These are phyloP conservation scores for Megaustenia siamemsis DNA, from an alignment of 2,888 invertebrate species.

Conservation along the genomic window DNA sequence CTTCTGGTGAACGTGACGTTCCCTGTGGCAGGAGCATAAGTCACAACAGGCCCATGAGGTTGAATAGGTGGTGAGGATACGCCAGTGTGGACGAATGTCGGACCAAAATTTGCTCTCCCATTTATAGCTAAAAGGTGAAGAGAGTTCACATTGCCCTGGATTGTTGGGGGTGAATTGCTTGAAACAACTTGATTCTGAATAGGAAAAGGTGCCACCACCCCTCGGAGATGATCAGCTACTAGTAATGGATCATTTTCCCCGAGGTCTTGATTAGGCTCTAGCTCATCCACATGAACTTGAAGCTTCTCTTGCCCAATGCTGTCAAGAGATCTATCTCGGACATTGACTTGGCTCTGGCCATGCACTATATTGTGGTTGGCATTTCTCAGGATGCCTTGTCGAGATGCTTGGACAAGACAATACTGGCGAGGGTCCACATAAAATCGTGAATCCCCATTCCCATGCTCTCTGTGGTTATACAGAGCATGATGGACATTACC, in stretches of 20 bases:
- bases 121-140: background rate
- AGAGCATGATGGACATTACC: background rate
- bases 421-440: conserved; percentile 1
- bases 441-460: background rate
- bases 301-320: conserved; percentile 49
- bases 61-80: conserved; percentile 23
- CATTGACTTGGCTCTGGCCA: conserved; percentile 26
- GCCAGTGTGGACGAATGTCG: conserved; percentile 1
- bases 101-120: background rate
- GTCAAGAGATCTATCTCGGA: conserved; percentile 39
- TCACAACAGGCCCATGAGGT: conserved; percentile 17
- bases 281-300: conserved; percentile 28
- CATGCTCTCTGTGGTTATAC: background rate
- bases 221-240: conserved; percentile 22
- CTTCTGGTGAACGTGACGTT: conserved; percentile 45
- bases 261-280: conserved; percentile 40
- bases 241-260: conserved; percentile 49
- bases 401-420: background rate
- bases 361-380: conserved; percentile 16
- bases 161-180: conserved; percentile 1
- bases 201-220: background rate
- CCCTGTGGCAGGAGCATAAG: conserved; percentile 33
- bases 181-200: conserved; percentile 18
- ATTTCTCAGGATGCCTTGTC: conserved; percentile 45
- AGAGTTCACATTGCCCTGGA: conserved; percentile 9